Conservation (phyloP, 2,888 invertebrate genomes). For the Drosophila koepferae region DNA sequence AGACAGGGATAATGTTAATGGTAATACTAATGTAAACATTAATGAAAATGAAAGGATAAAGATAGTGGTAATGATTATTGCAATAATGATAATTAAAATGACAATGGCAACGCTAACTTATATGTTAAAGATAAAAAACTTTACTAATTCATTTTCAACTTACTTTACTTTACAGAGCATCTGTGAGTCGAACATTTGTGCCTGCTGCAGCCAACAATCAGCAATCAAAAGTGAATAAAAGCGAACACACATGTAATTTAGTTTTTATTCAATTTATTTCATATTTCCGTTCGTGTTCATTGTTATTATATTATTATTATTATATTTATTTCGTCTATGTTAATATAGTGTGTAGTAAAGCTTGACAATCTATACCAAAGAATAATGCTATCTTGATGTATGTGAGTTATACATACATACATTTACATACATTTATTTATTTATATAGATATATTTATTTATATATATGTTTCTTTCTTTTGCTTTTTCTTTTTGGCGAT, state of each 20-base stretch:
- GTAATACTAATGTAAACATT: neutral
- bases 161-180: neutral
- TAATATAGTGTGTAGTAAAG: constrained; percentile 75
- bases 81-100: no score
- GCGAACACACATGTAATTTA: constrained; percentile 24
- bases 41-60: neutral
- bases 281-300: constrained; percentile 69
- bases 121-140: neutral
- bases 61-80: neutral
- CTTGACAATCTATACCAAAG: constrained; percentile 78
- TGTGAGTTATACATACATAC: constrained; percentile 37
- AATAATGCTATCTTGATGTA: constrained; percentile 70
- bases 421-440: constrained; percentile 15
- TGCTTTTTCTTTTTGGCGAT: constrained; percentile 27
- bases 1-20: neutral
- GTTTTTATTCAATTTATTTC: constrained; percentile 76
- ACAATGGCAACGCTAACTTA: neutral
- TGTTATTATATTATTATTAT: constrained; percentile 47
- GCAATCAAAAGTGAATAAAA: constrained; percentile 16
- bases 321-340: constrained; percentile 70
- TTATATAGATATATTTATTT: constrained; percentile 24
- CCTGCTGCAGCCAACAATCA: neutral
- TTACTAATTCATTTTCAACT: neutral
- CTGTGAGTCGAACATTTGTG: neutral
- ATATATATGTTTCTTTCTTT: neutral